Percentiles rank a stretch among this genome's conserved stretches.
phyloP scores from a whole-genome alignment of 2,113 vertebrate genomes.

The Microtus montanus region DNA sequence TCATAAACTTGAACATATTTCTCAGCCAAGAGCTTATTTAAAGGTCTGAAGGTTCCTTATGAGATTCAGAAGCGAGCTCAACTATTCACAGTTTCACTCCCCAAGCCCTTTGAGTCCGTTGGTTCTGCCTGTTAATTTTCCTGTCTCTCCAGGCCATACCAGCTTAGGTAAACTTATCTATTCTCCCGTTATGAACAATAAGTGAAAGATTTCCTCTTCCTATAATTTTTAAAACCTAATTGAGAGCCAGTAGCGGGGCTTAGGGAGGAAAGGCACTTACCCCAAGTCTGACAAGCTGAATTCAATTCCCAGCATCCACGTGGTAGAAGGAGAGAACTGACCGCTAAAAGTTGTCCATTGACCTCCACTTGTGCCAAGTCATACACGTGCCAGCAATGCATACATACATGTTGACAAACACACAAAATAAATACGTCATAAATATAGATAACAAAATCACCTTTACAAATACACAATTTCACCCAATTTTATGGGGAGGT shows the following conservation, averaged over 20 bases:
- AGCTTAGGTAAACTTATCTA: not conserved
- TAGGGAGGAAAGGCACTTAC: not conserved
- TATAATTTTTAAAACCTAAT: not conserved
- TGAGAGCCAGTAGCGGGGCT: too few species aligned
- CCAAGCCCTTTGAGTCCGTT: not conserved
- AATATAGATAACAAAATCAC: not conserved
- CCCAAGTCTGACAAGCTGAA: not conserved
- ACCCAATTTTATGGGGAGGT: not conserved
- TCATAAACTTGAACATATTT: constrained; percentile 37
- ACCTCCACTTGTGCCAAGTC: not conserved
- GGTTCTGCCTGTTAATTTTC: not conserved
- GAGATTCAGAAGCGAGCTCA: not conserved
- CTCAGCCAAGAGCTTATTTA: constrained; percentile 39
- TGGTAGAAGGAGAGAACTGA: not conserved
- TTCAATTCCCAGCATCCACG: not conserved
- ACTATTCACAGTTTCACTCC: not conserved
- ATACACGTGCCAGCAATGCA: not conserved
- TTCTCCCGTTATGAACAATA: not conserved
- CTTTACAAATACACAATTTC: not conserved
- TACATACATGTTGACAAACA: not conserved
- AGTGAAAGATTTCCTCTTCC: not conserved
- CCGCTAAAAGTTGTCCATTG: not conserved
- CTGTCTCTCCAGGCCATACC: not conserved
- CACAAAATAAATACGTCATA: not conserved
- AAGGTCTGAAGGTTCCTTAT: constrained; percentile 21